Evolutionary conservation across 2,797 vertebrate genomes (phyloP), one percentile per base, ranked within the genome.

Genomic region (Peromyscus melanophrys): DNA sequence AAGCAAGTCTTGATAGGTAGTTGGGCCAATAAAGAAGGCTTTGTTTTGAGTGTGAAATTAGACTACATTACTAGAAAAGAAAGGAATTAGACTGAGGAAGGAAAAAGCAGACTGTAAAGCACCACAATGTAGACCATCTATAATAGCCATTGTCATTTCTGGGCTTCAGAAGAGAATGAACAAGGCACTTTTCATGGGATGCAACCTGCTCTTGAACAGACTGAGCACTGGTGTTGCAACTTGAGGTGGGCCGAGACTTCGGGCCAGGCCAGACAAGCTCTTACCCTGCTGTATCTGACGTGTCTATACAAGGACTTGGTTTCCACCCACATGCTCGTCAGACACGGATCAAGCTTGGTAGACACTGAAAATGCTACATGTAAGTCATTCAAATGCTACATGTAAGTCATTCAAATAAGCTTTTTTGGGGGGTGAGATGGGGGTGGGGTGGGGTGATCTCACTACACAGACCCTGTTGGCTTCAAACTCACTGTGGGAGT

Each of bases 171-270:
- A 34, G n/a, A 78, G 76, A 95, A 59, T 90, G 83, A 88, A 75
- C 84, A 77, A 37, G 63, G 31, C 49, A 14, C 57, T 67, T 90
- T 90, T 71, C 43, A 65, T 3, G 85, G 23, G 40, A 34, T 5
- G 65, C 75, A 19, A 46, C 89, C 89, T 94, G 46, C 92, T 82
- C 89, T 84, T 31, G 57, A 89, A 95, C 88, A 94, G 67, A 89
- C 2, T 27, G 76, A 88, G 81, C 77, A 52, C 59, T 55, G 59
- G 29, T 87, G 55, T 83, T 61, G 57, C 61, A 92, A 55, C 76
- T 55, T 40, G 71, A 90, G 94, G 73, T 0, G 34, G 89, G 86
- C 46, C 78, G 80, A 78, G 40, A 82, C 37, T 83, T 90, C 21
- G 63, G 65, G 23, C 37, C 61, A 87, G 61, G 81, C 49, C 40